Base-by-base conservation (phyloP, 35 echinoderm and acorn worm genomes). In the Heliocidaris tuberculata region DNA sequence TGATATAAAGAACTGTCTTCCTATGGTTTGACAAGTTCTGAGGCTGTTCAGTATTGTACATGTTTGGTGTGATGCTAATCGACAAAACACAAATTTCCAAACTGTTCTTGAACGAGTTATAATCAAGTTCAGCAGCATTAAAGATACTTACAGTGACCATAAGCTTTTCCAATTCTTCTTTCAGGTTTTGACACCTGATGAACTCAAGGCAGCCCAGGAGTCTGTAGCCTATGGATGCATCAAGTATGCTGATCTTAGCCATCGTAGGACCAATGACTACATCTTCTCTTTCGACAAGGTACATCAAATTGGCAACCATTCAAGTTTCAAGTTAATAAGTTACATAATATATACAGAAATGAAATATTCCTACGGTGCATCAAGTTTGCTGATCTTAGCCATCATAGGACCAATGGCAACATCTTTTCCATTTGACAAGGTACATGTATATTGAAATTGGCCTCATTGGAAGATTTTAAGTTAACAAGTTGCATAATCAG, bases 251-350 rank as follows among this genome's bases (percentile, higher is more conserved):
- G 98, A 99, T 92, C 92, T 99, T 27, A 96, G 94, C 42, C 97
- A 99, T 89, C 97, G 96, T 59, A 94, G 97, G 56, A 94, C 96
- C 92, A 97, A 97, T 65, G 98, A 99, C 54, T 99, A 99, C 87
- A 97, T 99, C 85, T 99, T 99, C 93, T 99, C 97, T 90, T 99
- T 99, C 95, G 98, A 99, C 94, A 99, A 97, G 94, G 98, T 99
- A 94, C 90, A 19, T 31, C 29, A 32, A 78, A 78, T 78, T 78
- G 21, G 65, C 65, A 78, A n/a, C 65, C 65, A 42, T 42, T 42
- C 35, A 42, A 42, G 35, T 42, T 42, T 42, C 35, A 3, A 42
- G 12, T 31, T 48, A 3, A 12, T 10, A 24, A 31, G 0, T 70
- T 94, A 35, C 11, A 86, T 86, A 21, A 42, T 42, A 3, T 0